Evolutionary conservation across 2,797 vertebrate genomes (phyloP).

Genomic region (Thripadectes ignobilis): DNA sequence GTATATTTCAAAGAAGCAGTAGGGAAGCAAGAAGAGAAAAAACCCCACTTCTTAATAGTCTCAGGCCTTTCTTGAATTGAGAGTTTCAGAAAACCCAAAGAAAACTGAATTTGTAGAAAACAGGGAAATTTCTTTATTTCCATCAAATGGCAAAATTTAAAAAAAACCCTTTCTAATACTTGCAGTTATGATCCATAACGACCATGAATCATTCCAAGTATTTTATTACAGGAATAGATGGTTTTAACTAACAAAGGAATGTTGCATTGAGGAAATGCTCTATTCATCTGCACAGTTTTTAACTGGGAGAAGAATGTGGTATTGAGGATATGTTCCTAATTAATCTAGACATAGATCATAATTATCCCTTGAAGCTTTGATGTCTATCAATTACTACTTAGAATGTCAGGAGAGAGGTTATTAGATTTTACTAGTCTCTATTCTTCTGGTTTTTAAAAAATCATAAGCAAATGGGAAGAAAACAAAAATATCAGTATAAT

Average conservation of each 20-base stretch:
- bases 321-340: background rate
- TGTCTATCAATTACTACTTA: background rate
- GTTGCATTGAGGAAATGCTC: background rate
- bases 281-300: background rate
- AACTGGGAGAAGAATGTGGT: background rate
- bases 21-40: background rate
- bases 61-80: background rate
- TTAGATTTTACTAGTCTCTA: background rate
- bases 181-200: background rate
- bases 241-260: background rate
- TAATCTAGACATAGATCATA: background rate
- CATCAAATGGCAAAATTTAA: background rate
- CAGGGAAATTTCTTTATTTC: background rate
- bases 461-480: background rate
- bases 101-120: background rate
- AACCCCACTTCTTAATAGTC: background rate
- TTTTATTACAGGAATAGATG: background rate
- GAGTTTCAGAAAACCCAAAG: background rate
- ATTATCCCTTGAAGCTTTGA: background rate
- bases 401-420: background rate
- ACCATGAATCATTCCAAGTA: background rate
- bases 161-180: background rate
- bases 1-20: background rate
- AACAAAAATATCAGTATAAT: background rate
- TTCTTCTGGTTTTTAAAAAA: background rate